phyloP scores from a whole-genome alignment of 2,888 invertebrate genomes.

The Antheraea yamamai region DNA sequence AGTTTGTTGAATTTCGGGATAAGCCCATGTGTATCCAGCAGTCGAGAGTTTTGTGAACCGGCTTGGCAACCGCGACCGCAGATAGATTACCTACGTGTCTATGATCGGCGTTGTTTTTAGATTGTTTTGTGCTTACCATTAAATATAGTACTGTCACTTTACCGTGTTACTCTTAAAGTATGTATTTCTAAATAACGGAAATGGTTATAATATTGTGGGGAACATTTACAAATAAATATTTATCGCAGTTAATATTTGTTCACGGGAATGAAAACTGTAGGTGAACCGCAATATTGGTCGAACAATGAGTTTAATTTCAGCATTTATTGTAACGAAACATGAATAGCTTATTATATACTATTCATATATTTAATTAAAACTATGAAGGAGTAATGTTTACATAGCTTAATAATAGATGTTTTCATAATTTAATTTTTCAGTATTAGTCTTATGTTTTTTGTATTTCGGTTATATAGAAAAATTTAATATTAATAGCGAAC shows the following conservation, averaged over 20 bases:
- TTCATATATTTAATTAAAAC: not conserved
- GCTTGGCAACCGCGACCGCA: too few relatives aligned
- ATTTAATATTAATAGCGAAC: not conserved
- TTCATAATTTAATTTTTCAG: not conserved
- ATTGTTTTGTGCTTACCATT: too few relatives aligned
- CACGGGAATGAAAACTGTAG: constrained; percentile 17
- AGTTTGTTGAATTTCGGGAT: too few relatives aligned
- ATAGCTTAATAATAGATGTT: not conserved
- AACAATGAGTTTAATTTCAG: constrained; percentile 14
- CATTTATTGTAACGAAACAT: constrained; percentile 14
- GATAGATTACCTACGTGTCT: too few relatives aligned
- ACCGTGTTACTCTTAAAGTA: too few relatives aligned
- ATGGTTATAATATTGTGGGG: not conserved
- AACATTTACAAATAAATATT: constrained; percentile 11
- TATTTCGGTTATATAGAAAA: not conserved
- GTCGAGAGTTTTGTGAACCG: too few relatives aligned
- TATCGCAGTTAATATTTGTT: constrained; percentile 22
- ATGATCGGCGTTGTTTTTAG: too few relatives aligned
- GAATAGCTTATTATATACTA: not conserved
- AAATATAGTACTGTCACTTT: too few relatives aligned
- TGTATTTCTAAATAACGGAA: not conserved
- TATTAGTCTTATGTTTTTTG: not conserved
- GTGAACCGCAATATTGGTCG: constrained; percentile 23
- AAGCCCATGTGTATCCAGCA: too few relatives aligned
- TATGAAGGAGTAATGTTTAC: not conserved